Conservation (phyloP, 2,797 vertebrate genomes). For the Notoglanidium macrostoma region DNA sequence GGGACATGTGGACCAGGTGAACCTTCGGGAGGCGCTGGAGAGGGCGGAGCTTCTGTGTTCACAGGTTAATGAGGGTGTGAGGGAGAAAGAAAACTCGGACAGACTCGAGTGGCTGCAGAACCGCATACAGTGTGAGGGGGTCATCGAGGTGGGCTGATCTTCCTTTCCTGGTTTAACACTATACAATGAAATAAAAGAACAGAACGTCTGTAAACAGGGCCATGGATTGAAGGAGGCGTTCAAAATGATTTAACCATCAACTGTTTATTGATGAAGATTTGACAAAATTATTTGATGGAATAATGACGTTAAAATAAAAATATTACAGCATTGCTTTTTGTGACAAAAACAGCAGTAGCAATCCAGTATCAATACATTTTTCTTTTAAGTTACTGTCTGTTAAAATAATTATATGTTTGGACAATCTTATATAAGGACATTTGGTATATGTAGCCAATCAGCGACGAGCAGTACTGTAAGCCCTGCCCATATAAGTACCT, state of each 20-base stretch:
- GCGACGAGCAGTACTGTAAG: background rate
- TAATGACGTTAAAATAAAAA: background rate
- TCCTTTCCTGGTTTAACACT: background rate
- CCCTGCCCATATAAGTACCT: background rate
- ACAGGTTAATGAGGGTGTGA: conserved; percentile 93
- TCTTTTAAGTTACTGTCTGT: background rate
- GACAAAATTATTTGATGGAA: background rate
- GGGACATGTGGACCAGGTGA: conserved; percentile 79
- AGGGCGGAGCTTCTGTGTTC: conserved; percentile 90
- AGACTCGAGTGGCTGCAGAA: conserved; percentile 94
- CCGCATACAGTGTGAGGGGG: conserved; percentile 88
- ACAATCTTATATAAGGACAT: background rate
- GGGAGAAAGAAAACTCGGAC: conserved; percentile 95
- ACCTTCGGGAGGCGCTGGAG: conserved; percentile 85
- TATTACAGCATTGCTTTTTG: background rate
- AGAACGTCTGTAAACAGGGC: background rate
- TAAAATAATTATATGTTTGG: background rate
- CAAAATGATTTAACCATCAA: background rate
- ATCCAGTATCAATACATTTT: background rate
- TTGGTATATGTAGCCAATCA: background rate
- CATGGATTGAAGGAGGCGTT: background rate
- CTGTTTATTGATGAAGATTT: background rate
- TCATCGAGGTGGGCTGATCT: conserved; percentile 79
- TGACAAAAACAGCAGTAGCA: background rate
- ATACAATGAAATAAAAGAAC: background rate